A percentile compares a stretch with the other conserved stretches of the same genome.
Evolutionary conservation across 2,888 invertebrate genomes (phyloP).

Genomic region (Auanema freiburgensis): DNA sequence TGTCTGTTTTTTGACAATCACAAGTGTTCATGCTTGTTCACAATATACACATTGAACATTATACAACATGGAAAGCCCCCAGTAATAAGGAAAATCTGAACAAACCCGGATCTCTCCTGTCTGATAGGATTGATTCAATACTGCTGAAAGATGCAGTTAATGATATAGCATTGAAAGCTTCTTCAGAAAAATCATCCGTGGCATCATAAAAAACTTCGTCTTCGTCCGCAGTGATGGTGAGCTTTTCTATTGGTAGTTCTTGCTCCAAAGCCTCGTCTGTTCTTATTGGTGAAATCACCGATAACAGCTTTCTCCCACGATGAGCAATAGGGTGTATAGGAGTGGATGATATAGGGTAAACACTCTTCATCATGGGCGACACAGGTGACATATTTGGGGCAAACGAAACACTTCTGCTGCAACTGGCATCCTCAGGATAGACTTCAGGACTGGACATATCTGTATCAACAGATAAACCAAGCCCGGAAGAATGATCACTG

Average conservation of each 20-base stretch:
- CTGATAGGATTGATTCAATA: slow-evolving; percentile 14
- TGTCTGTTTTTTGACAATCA: not conserved
- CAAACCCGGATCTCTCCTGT: slow-evolving; percentile 1
- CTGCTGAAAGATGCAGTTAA: slow-evolving; percentile 13
- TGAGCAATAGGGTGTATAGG: too few species aligned
- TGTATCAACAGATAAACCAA: too few species aligned
- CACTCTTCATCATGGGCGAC: too few species aligned
- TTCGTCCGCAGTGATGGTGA: not conserved
- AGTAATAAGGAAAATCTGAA: not conserved
- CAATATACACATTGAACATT: slow-evolving; percentile 1
- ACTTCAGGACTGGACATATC: too few species aligned
- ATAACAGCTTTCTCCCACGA: too few species aligned
- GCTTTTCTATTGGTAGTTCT: not conserved
- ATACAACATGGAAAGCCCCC: not conserved
- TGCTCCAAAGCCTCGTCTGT: not conserved
- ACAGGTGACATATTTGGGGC: too few species aligned
- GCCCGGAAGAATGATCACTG: too few species aligned
- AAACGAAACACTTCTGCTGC: too few species aligned
- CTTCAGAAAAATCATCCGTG: slow-evolving; percentile 10
- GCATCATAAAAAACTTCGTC: slow-evolving; percentile 19
- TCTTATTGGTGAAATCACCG: not conserved
- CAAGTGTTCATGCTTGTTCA: not conserved
- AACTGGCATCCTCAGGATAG: too few species aligned
- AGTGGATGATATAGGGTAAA: too few species aligned
- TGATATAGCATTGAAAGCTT: slow-evolving; percentile 8